Percentiles rank a stretch among this genome's conserved stretches.
Conservation (phyloP, 2,888 invertebrate species). For the Scaptomyza cyrtandrae region DNA sequence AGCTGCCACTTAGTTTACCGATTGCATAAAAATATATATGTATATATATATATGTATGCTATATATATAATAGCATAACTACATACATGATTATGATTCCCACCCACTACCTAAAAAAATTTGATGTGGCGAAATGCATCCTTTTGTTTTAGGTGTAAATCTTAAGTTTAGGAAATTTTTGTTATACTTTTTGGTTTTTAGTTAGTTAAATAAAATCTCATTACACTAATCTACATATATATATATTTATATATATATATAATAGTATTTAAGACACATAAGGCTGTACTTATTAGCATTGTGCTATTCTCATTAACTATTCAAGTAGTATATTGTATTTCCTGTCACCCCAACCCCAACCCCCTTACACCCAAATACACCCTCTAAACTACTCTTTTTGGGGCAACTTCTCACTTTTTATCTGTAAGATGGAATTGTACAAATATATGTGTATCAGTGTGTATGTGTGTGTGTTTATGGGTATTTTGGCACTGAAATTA, state of each 20-base stretch:
- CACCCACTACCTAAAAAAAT: constrained; percentile 3
- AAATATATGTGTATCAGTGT: constrained; percentile 22
- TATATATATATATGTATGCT: constrained; percentile 5
- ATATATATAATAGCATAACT: constrained; percentile 31
- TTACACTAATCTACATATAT: constrained; percentile 79
- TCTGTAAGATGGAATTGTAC: constrained; percentile 63
- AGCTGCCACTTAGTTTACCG: constrained; percentile 83
- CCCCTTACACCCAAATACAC: too few species aligned
- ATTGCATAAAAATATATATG: constrained; percentile 59
- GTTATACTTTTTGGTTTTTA: neutral
- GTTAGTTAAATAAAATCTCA: constrained; percentile 69
- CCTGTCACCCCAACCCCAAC: neutral
- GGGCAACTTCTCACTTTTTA: neutral
- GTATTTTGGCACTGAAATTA: constrained; percentile 52
- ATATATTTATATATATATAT: constrained; percentile 61
- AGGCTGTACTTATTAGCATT: constrained; percentile 83
- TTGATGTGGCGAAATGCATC: constrained; percentile 35
- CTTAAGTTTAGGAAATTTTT: constrained; percentile 49
- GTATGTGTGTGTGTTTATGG: constrained; percentile 1
- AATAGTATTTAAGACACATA: constrained; percentile 84
- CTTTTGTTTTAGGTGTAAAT: constrained; percentile 42
- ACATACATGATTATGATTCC: constrained; percentile 33
- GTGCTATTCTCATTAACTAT: constrained; percentile 57
- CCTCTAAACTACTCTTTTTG: too few species aligned
- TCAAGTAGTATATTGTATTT: constrained; percentile 25